These are phyloP conservation scores for Bradypodion pumilum DNA, from an alignment of 2,797 vertebrate genomes.

Conservation along the genomic window DNA sequence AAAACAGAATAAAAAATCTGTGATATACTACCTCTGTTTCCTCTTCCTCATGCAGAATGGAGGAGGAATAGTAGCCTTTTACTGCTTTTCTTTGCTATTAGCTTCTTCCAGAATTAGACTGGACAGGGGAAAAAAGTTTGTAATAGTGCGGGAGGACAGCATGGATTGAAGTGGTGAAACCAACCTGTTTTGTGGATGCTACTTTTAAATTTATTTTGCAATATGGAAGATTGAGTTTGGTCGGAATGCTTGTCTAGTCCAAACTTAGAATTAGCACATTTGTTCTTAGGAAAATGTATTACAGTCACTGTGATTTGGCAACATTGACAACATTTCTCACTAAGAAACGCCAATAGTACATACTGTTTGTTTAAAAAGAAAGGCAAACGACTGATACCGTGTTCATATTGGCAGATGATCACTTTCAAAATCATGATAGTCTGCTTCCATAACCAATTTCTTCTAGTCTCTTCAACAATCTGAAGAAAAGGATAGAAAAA, in stretches of 20 bases:
- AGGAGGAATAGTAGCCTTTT: background rate
- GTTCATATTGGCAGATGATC: slow-evolving; percentile 49
- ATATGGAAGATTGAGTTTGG: slow-evolving; percentile 41
- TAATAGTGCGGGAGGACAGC: background rate
- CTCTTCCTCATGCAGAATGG: background rate
- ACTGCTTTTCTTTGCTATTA: background rate
- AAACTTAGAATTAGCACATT: slow-evolving; percentile 40
- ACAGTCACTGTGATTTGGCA: background rate
- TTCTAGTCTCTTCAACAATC: slow-evolving; percentile 47
- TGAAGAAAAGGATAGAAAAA: slow-evolving; percentile 51
- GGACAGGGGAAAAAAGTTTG: background rate
- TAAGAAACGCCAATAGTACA: slow-evolving; percentile 36
- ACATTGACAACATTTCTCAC: background rate
- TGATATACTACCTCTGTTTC: background rate
- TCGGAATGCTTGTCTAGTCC: slow-evolving; percentile 48
- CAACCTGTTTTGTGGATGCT: slow-evolving; percentile 43
- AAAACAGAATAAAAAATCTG: background rate
- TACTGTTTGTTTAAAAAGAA: slow-evolving; percentile 42
- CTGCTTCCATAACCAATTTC: slow-evolving; percentile 43
- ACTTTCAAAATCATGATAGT: slow-evolving; percentile 48
- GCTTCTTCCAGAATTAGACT: background rate
- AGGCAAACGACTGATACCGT: slow-evolving; percentile 53
- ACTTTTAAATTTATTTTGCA: slow-evolving; percentile 56
- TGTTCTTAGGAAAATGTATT: background rate
- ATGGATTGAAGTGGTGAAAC: background rate